phyloP scores from a whole-genome alignment of 2,113 vertebrate species.

The Stercorarius parasiticus region DNA sequence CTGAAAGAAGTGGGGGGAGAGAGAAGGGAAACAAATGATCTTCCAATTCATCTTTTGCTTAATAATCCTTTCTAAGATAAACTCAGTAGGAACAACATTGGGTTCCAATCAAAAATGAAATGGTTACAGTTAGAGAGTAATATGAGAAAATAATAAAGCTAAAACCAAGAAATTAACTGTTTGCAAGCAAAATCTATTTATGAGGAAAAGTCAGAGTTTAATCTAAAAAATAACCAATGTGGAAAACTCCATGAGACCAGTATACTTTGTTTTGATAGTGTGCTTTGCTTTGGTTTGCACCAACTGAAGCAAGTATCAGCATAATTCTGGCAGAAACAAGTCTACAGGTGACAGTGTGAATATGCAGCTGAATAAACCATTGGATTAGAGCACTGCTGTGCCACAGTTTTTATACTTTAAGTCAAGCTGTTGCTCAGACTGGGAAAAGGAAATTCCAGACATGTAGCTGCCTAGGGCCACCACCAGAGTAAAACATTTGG shows the following conservation, averaged over 20 bases:
- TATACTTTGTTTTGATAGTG: background rate
- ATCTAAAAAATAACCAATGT: background rate
- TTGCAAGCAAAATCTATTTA: background rate
- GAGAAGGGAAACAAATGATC: background rate
- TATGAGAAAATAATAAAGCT: background rate
- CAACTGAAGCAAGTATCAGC: background rate
- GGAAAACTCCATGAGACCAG: background rate
- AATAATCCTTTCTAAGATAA: background rate
- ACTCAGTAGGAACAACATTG: background rate
- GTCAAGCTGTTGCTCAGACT: constrained; percentile 45
- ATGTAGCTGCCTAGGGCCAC: constrained; percentile 47
- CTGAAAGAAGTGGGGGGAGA: background rate
- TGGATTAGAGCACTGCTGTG: constrained; percentile 13
- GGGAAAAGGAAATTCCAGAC: constrained; percentile 65
- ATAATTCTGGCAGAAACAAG: constrained; percentile 10
- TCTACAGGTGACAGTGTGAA: background rate
- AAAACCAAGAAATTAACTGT: background rate
- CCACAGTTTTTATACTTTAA: constrained; percentile 11
- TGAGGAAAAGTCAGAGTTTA: background rate
- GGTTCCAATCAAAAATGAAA: background rate
- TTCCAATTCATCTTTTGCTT: background rate
- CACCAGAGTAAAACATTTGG: constrained; percentile 47
- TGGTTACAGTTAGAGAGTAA: background rate
- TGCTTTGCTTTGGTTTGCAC: background rate
- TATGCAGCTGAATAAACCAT: constrained; percentile 55